Base-by-base conservation (phyloP, 1,140 invertebrate species). In the Argopecten irradians region DNA sequence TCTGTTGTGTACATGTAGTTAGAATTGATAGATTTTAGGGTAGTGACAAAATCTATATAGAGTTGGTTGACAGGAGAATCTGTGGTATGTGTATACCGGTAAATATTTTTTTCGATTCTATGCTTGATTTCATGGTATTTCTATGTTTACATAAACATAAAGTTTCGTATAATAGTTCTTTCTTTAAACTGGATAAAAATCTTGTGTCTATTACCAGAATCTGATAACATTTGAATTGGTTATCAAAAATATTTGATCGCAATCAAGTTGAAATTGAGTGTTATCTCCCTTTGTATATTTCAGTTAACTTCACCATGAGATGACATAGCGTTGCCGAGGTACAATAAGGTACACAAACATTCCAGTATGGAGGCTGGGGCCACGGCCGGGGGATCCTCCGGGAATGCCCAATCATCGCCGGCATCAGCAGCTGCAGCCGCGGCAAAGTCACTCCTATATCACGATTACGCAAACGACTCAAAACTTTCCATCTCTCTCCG, bases 391-490 rank as follows among this genome's bases (percentile, higher is more conserved):
- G 55, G 55, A 28, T 71, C 55, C 55, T 71, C 55, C 5, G 55
- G 1, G 5, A 71, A 71, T 5, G 55, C n/a, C 55, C 55, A 71
- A 3, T 71, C 55, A n/a, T 28, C 55, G 55, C 55, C 55, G 28
- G 55, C 55, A 28, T 71, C 55, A 28, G 55, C 55, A 39, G 34
- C 35, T 36, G 86, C 71, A 13, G 35, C 41, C 14, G 84, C 19
- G 28, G n/a, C 83, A 8, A 71, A 84, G 33, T 87, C 89, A 71
- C 28, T 83, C 28, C 86, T 85, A 9, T 90, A 88, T 82, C 89
- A 90, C 41, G 89, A 90, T 87, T 90, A 90, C 55, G 89, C 87
- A 55, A 90, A 90, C 71, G 87, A 90, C 28, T 87, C 89, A 3
- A 84, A 55, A 22, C 36, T 87, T 3, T 87, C 87, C n/a, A 83